These are phyloP conservation scores for Tribolium freemani DNA, from an alignment of 2,888 invertebrate species.

Conservation along the genomic window DNA sequence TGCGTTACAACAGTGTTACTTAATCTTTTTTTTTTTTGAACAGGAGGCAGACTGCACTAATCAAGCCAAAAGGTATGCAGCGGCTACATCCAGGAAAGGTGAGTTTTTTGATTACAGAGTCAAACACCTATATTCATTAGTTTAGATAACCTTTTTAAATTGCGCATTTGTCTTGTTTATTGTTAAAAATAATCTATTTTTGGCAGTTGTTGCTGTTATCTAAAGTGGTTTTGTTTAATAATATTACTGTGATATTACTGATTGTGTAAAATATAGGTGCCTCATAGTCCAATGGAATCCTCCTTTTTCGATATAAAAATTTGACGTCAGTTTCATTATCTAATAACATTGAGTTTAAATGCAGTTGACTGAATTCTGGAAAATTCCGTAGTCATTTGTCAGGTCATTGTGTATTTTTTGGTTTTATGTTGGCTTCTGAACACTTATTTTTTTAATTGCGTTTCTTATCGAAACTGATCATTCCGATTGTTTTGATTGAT, in stretches of 20 bases:
- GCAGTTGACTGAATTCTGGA: not conserved
- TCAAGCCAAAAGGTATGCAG: conserved; percentile 39
- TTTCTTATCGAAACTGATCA: not conserved
- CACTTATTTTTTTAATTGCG: not conserved
- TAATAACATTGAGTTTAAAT: conserved; percentile 2
- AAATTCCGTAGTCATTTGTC: not conserved
- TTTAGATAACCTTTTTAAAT: not conserved
- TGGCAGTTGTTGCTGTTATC: not conserved
- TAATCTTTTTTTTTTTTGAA: conserved; percentile 38
- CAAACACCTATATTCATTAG: not conserved
- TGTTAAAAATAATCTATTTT: conserved; percentile 24
- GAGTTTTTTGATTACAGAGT: conserved; percentile 16
- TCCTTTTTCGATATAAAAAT: conserved; percentile 13
- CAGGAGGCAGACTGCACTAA: conserved; percentile 53
- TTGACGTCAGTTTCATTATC: conserved; percentile 15
- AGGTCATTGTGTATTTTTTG: not conserved
- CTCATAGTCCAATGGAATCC: conserved; percentile 5
- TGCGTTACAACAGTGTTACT: conserved; percentile 17
- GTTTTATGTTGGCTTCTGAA: not conserved
- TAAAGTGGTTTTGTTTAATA: conserved; percentile 13
- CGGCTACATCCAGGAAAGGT: conserved; percentile 44
- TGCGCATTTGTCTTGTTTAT: conserved; percentile 17
- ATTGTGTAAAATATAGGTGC: conserved; percentile 11
- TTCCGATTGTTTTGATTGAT: not conserved
- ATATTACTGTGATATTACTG: conserved; percentile 1